A percentile compares a stretch with the other conserved stretches of the same genome.
These are phyloP conservation scores for Caenorhabditis sp. DNA, from an alignment of 2,888 invertebrate genomes.

Conservation along the genomic window DNA sequence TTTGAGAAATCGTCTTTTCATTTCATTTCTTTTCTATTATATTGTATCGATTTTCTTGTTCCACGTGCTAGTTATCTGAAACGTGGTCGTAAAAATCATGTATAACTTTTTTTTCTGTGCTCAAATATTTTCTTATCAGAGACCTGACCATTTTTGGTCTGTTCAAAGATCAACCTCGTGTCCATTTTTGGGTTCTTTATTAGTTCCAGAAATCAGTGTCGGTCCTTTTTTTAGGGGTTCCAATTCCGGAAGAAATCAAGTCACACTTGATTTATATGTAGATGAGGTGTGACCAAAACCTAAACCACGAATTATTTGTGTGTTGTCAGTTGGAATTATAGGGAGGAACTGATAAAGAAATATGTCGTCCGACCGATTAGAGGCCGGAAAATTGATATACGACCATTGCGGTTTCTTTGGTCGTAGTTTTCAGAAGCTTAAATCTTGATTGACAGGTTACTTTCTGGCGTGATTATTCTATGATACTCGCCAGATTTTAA, in stretches of 20 bases:
- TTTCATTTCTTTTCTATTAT: not conserved
- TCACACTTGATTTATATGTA: too few species aligned
- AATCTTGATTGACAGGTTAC: not conserved
- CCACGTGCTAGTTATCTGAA: not conserved
- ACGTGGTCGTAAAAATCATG: not conserved
- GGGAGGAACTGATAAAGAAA: not conserved
- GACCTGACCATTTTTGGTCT: not conserved
- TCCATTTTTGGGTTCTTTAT: not conserved
- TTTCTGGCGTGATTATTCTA: not conserved
- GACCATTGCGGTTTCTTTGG: not conserved
- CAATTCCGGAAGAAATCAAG: too few species aligned
- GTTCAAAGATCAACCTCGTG: not conserved
- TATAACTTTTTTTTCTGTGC: not conserved
- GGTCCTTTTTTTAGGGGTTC: too few species aligned
- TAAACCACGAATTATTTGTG: too few species aligned
- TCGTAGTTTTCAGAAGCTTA: conserved; percentile 1
- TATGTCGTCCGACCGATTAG: not conserved
- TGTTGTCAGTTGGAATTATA: too few species aligned
- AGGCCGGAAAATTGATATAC: not conserved
- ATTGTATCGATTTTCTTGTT: not conserved
- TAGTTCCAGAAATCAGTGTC: too few species aligned
- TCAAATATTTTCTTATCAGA: not conserved
- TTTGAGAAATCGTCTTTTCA: not conserved
- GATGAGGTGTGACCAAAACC: too few species aligned
- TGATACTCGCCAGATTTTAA: too few species aligned